phyloP scores from a whole-genome alignment of 2,888 invertebrate species.

The Caprella mutica region DNA sequence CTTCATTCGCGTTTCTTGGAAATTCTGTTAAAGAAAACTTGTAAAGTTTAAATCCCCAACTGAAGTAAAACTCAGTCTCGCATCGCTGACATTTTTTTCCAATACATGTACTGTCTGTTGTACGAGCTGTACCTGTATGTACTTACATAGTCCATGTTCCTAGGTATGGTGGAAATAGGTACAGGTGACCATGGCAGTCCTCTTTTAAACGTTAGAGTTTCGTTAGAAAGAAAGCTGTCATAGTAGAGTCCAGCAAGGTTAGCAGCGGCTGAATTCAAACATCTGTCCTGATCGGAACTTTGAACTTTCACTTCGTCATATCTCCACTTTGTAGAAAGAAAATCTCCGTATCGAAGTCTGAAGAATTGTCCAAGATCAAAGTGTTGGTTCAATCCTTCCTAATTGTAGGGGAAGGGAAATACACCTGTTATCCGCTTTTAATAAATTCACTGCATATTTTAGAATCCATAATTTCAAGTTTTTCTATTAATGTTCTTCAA shows the following conservation, averaged over 20 bases:
- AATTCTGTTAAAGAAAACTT: no score
- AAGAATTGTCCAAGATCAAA: not conserved
- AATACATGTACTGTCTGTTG: no score
- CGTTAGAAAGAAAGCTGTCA: not conserved
- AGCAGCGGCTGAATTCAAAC: not conserved
- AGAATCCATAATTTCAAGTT: no score
- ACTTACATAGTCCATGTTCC: not conserved
- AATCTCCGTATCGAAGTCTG: not conserved
- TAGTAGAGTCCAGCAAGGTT: not conserved
- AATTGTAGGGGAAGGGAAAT: no score
- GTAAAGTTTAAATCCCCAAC: no score
- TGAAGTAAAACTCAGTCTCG: no score
- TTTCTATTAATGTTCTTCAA: no score
- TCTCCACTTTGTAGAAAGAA: not conserved
- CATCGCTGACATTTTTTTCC: no score
- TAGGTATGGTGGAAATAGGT: not conserved
- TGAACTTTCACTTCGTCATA: not conserved
- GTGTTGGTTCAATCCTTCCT: constrained; percentile 2
- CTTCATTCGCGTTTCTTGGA: no score
- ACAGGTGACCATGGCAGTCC: constrained; percentile 2
- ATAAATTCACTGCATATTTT: no score
- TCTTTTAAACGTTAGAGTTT: not conserved
- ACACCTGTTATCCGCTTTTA: no score
- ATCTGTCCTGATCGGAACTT: not conserved
- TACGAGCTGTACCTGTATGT: no score